These are phyloP conservation scores for Stichopus horrens DNA, from an alignment of 53 echinoderm and acorn worm species.

Conservation along the genomic window DNA sequence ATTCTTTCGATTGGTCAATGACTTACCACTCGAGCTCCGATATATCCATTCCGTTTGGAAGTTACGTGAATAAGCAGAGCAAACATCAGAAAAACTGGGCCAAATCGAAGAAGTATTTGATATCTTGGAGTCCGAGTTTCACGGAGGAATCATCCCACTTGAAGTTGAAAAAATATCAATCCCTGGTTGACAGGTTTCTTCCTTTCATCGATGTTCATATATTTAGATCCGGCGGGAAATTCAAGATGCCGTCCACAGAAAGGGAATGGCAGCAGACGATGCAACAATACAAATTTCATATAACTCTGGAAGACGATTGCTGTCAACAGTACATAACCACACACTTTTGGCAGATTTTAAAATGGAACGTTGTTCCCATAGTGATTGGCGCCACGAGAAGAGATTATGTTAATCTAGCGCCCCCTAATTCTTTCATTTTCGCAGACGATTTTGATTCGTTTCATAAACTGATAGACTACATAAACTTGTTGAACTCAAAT, in stretches of 20 bases:
- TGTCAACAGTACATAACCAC: neutral
- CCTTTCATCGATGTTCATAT: neutral
- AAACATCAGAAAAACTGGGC: slow-evolving; percentile 15
- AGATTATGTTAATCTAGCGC: neutral
- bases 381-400: neutral
- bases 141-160: neutral
- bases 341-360: slow-evolving; percentile 10
- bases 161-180: neutral
- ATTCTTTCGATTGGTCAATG: neutral
- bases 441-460: slow-evolving; percentile 35
- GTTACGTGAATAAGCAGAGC: neutral
- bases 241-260: neutral
- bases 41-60: neutral
- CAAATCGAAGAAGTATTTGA: neutral
- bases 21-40: slow-evolving; percentile 3
- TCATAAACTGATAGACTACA: slow-evolving; percentile 16
- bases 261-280: slow-evolving; percentile 9
- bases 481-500: slow-evolving; percentile 3
- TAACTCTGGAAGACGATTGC: neutral
- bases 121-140: neutral
- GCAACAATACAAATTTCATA: slow-evolving; percentile 1
- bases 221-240: neutral
- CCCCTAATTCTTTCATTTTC: slow-evolving; percentile 16
- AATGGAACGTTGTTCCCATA: neutral
- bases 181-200: neutral